Evolutionary conservation across 2,888 invertebrate species (phyloP).

Genomic region (Hipparchia semele): DNA sequence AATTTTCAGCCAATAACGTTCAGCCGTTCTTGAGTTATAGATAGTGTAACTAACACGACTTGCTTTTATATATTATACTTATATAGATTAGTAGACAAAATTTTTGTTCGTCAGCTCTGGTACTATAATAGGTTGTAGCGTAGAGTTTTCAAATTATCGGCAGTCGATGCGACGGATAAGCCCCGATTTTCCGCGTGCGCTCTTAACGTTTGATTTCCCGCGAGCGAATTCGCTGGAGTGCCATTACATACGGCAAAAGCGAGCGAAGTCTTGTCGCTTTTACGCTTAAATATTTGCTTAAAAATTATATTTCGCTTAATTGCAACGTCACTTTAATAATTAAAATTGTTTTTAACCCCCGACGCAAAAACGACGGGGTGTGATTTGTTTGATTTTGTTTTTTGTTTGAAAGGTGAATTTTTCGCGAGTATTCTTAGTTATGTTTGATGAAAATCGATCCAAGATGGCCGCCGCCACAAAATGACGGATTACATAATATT

Average conservation of each 20-base stretch:
- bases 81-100: neutral
- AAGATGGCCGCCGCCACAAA: too few relatives aligned
- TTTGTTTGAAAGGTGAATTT: too few relatives aligned
- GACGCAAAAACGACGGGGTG: too few relatives aligned
- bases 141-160: slow-evolving; percentile 14
- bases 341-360: too few relatives aligned
- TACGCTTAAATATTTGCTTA: neutral
- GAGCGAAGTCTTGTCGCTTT: neutral
- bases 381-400: too few relatives aligned
- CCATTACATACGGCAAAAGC: neutral
- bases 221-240: slow-evolving; percentile 15
- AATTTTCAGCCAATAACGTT: too few relatives aligned
- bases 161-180: neutral
- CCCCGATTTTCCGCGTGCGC: slow-evolving; percentile 11
- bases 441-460: too few relatives aligned
- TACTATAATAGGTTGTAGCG: neutral
- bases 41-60: too few relatives aligned
- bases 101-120: neutral
- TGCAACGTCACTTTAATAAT: neutral
- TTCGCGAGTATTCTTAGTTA: too few relatives aligned
- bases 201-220: slow-evolving; percentile 26
- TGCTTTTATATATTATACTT: too few relatives aligned
- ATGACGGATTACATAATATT: too few relatives aligned
- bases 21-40: too few relatives aligned
- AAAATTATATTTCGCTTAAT: neutral